Evolutionary conservation across 2,888 invertebrate genomes (phyloP), one percentile per base, ranked within the genome.

Genomic region (Dryococelus australis): DNA sequence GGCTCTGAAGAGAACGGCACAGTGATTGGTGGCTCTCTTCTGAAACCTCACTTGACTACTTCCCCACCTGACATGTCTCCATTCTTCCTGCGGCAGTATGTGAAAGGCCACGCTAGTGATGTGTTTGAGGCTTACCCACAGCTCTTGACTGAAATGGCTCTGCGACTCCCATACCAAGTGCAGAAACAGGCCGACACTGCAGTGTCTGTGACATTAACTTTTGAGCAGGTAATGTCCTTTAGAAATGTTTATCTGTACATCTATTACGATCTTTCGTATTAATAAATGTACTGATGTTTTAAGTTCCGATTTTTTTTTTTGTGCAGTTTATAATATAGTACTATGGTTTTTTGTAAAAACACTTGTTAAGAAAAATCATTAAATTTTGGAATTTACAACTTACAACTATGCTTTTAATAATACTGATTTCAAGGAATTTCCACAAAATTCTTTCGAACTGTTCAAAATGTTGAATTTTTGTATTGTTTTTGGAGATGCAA

Each of bases 1-100:
- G 84, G 87, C 26, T 65, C 87, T n/a, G 89, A 89, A 43, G 89
- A 89, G 43, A 83, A 86, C 53, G 87, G 88, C 80, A 87, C 87
- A 43, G 87, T 87, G 5, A 65, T 95, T 0, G 95, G 94, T 28
- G 96, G 96, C 80, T 96, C 94, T 91, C 93, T 98, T 81, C 92
- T 99, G 81, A 98, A 97, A 91, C 96, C 97, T 80, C 96, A 96
- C 90, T 95, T 96, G 24, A 95, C 96, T 0, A 95, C 96, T 65
- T 95, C 97, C 0, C 95, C 97, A 84, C 98, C 98, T 0, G 99
- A 99, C 91, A 98, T 99, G 97, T 97, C 97, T 10, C 99, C 99
- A 16, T 97, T 99, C 93, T 99, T 99, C 93, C 94, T 97, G 86
- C 95, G 96, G 89, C 98, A 98, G 91, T 98, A 98, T 91, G 97